A percentile compares a stretch with the other conserved stretches of the same genome.
phyloP scores from a whole-genome alignment of 2,113 vertebrate species.

The Tetrao urogallus region DNA sequence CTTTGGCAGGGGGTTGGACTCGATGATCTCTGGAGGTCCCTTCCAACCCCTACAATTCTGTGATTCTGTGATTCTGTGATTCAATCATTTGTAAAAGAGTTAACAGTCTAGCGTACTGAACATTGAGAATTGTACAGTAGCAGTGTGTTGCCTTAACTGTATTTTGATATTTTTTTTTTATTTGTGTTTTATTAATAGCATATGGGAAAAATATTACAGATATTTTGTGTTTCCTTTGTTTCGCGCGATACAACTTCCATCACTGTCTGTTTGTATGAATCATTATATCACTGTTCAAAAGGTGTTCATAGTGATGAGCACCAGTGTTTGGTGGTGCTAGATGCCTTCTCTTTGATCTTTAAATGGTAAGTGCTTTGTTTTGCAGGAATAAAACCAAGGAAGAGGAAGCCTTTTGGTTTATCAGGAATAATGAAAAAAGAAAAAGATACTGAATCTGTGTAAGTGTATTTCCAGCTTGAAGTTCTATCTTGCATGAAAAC shows the following conservation, averaged over 20 bases:
- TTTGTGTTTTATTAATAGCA: background rate
- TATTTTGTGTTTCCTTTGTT: background rate
- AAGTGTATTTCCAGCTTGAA: slow-evolving; percentile 73
- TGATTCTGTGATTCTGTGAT: no score
- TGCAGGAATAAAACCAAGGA: slow-evolving; percentile 90
- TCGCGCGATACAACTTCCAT: background rate
- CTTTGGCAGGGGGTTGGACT: no score
- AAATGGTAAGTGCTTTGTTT: slow-evolving; percentile 51
- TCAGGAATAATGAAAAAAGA: slow-evolving; percentile 93
- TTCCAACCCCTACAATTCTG: no score
- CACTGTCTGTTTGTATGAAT: background rate
- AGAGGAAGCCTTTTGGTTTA: slow-evolving; percentile 92
- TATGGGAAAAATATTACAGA: background rate
- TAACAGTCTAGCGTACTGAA: background rate
- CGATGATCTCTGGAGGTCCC: no score
- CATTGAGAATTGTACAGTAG: background rate
- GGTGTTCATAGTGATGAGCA: background rate
- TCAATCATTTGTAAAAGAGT: background rate
- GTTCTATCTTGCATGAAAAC: background rate
- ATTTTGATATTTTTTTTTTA: background rate
- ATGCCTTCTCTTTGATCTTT: background rate
- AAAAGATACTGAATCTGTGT: slow-evolving; percentile 95
- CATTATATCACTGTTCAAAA: background rate
- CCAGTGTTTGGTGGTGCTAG: background rate
- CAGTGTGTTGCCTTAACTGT: background rate